Percentiles rank a stretch among this genome's conserved stretches.
Evolutionary conservation across 2,888 invertebrate genomes (phyloP).

Genomic region (Abscondita cerata): DNA sequence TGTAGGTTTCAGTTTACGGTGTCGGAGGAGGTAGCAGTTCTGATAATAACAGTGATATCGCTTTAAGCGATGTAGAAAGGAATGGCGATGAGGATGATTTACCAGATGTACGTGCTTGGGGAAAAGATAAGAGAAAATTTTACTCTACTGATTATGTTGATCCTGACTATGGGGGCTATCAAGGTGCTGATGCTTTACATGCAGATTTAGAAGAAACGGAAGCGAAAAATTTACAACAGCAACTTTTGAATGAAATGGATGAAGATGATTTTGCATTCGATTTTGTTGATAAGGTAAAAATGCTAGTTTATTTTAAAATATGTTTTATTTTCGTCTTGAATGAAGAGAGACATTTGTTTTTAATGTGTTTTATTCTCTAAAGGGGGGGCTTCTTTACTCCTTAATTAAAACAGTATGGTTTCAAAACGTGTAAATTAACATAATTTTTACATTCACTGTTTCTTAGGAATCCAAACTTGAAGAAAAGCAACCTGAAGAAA

Average conservation of each 20-base stretch:
- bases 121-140: constrained; percentile 77
- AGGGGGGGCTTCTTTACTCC: no score
- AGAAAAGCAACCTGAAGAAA: constrained; percentile 59
- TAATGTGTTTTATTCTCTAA: no score
- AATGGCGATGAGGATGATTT: constrained; percentile 73
- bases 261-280: constrained; percentile 79
- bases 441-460: constrained; percentile 8
- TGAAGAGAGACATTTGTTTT: no score
- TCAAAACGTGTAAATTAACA: no score
- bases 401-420: no score
- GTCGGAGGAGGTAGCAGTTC: constrained; percentile 36
- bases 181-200: constrained; percentile 72
- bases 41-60: constrained; percentile 54
- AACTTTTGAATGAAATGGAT: constrained; percentile 77
- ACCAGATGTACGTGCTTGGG: constrained; percentile 88
- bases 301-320: no score
- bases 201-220: constrained; percentile 85
- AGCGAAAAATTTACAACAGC: constrained; percentile 79
- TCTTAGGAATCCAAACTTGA: constrained; percentile 48
- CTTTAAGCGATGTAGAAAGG: constrained; percentile 80
- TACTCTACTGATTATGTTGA: constrained; percentile 91
- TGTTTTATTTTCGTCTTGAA: no score
- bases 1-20: constrained; percentile 46
- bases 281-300: constrained; percentile 60
- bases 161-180: constrained; percentile 76